Percentiles rank a stretch among this genome's conserved stretches.
Conservation (phyloP, 2,113 vertebrate species). For the Suricata suricatta region DNA sequence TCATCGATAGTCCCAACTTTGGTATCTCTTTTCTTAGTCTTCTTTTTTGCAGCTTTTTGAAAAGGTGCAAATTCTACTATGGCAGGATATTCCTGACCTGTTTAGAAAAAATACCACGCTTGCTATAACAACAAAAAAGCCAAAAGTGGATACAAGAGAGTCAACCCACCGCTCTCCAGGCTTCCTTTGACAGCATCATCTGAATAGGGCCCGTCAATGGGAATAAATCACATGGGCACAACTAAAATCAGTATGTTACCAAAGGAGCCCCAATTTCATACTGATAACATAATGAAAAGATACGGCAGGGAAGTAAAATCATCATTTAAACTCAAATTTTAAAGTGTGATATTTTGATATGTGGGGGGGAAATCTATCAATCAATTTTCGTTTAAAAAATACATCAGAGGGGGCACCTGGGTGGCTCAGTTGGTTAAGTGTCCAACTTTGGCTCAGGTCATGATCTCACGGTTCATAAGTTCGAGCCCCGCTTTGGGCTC, state of each 20-base stretch:
- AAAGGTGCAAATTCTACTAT: conserved; percentile 99
- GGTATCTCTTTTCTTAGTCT: conserved; percentile 96
- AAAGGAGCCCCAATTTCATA: neutral
- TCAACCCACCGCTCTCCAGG: conserved; percentile 14
- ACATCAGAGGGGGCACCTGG: neutral
- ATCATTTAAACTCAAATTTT: conserved; percentile 53
- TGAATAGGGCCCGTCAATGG: conserved; percentile 28
- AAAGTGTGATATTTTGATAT: conserved; percentile 35
- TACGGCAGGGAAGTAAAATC: neutral
- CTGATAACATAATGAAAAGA: conserved; percentile 28
- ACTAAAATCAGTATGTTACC: conserved; percentile 15
- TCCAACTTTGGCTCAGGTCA: too few species aligned
- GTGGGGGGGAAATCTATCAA: neutral
- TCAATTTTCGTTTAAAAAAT: conserved; percentile 42
- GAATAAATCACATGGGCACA: conserved; percentile 17
- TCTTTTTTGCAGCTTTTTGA: conserved; percentile 99
- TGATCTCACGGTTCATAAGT: too few species aligned
- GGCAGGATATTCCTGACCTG: conserved; percentile 97
- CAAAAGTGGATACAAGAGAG: conserved; percentile 36
- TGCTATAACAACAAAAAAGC: conserved; percentile 59
- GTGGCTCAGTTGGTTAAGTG: too few species aligned
- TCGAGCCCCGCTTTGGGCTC: too few species aligned
- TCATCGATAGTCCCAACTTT: conserved; percentile 97
- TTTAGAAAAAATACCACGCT: conserved; percentile 53
- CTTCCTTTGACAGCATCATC: conserved; percentile 10